Conservation (phyloP, 2,888 invertebrate species). For the Sarcophaga rosellei region DNA sequence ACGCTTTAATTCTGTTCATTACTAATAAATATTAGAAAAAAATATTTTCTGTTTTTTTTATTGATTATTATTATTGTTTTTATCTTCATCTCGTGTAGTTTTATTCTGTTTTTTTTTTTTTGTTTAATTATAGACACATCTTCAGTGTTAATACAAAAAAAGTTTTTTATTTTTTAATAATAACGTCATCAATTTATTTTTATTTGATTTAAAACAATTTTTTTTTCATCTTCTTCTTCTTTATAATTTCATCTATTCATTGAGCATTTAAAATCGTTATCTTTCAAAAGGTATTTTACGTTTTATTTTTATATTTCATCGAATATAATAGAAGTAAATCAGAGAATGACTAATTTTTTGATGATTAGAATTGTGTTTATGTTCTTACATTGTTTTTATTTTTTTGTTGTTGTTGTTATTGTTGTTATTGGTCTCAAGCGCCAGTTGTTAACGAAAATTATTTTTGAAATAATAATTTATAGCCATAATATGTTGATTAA, state of each 20-base stretch:
- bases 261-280: background rate
- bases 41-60: background rate
- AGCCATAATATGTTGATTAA: background rate
- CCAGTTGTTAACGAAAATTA: constrained; percentile 28
- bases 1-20: constrained; percentile 54
- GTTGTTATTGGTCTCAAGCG: constrained; percentile 35
- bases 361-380: constrained; percentile 20
- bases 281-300: constrained; percentile 31
- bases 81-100: background rate
- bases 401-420: background rate
- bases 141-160: constrained; percentile 24
- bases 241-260: background rate
- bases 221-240: constrained; percentile 20
- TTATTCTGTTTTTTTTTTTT: constrained; percentile 23
- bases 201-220: constrained; percentile 50
- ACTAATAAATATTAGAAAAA: constrained; percentile 20
- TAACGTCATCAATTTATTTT: constrained; percentile 71
- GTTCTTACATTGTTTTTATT: too few relatives aligned
- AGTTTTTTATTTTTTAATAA: constrained; percentile 30
- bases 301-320: constrained; percentile 27
- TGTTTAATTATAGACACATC: constrained; percentile 50
- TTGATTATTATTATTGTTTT: constrained; percentile 9
- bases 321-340: background rate
- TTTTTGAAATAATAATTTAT: constrained; percentile 6
- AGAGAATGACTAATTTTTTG: constrained; percentile 52